phyloP scores from a whole-genome alignment of 2,113 vertebrate species.

The Pseudorhombus dupliciocellatus region DNA sequence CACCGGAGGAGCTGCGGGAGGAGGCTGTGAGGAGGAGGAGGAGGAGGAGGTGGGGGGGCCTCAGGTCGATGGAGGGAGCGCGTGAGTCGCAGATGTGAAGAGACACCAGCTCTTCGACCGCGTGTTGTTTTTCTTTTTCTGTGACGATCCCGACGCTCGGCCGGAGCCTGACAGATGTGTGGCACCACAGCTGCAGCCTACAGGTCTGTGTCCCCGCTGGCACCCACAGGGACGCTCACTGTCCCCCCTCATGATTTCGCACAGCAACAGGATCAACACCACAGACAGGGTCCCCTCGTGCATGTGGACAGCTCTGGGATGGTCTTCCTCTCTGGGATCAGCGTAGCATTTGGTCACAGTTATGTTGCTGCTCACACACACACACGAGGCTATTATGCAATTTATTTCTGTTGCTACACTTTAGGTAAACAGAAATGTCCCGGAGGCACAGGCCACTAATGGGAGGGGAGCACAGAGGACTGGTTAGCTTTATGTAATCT shows the following conservation, averaged over 20 bases:
- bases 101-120: slow-evolving; percentile 28
- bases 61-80: background rate
- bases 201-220: slow-evolving; percentile 61
- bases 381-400: background rate
- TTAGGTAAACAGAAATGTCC: slow-evolving; percentile 28
- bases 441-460: slow-evolving; percentile 17
- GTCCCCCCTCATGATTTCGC: background rate
- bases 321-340: slow-evolving; percentile 12
- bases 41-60: no score
- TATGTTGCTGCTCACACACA: slow-evolving; percentile 19
- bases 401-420: slow-evolving; percentile 3
- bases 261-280: background rate
- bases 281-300: background rate
- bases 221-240: background rate
- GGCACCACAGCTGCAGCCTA: slow-evolving; percentile 65
- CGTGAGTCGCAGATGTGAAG: slow-evolving; percentile 15
- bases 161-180: slow-evolving; percentile 62
- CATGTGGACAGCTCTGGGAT: background rate
- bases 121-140: background rate
- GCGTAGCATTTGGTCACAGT: slow-evolving; percentile 18
- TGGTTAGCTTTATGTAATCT: slow-evolving; percentile 22
- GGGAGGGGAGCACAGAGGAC: slow-evolving; percentile 3
- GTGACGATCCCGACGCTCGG: slow-evolving; percentile 16
- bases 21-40: slow-evolving; percentile 13
- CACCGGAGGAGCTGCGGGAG: slow-evolving; percentile 12